phyloP scores from a whole-genome alignment of 2,113 vertebrate genomes.

The Cheirogaleus medius region DNA sequence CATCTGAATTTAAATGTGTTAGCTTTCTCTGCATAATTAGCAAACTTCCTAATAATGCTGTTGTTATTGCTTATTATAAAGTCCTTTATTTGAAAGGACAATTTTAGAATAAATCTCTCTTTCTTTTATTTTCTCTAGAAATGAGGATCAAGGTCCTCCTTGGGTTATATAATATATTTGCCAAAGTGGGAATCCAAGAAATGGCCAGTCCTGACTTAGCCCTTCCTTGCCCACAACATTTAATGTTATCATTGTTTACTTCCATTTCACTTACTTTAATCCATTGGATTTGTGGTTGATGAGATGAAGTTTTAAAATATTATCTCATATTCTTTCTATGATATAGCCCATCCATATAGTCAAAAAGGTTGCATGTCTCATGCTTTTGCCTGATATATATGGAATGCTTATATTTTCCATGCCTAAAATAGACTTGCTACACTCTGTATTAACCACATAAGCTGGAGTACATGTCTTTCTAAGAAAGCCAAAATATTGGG shows the following conservation, averaged over 20 bases:
- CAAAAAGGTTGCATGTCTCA: not conserved
- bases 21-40: conserved; percentile 6
- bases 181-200: not conserved
- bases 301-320: not conserved
- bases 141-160: not conserved
- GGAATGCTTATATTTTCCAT: not conserved
- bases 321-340: not conserved
- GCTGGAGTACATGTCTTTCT: not conserved
- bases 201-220: not conserved
- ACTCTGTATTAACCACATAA: conserved; percentile 28
- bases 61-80: not conserved
- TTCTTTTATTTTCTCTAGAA: not conserved
- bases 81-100: not conserved
- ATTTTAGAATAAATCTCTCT: not conserved
- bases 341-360: not conserved
- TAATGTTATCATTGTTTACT: not conserved
- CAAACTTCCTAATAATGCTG: not conserved
- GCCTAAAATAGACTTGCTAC: not conserved
- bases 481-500: conserved; percentile 20
- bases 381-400: not conserved
- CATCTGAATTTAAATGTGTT: not conserved
- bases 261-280: not conserved
- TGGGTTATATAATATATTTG: not conserved
- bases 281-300: not conserved
- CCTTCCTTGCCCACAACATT: not conserved